Evolutionary conservation across 2,888 invertebrate genomes (phyloP), one percentile per base, ranked within the genome.

Genomic region (Cyclophora albipunctata): DNA sequence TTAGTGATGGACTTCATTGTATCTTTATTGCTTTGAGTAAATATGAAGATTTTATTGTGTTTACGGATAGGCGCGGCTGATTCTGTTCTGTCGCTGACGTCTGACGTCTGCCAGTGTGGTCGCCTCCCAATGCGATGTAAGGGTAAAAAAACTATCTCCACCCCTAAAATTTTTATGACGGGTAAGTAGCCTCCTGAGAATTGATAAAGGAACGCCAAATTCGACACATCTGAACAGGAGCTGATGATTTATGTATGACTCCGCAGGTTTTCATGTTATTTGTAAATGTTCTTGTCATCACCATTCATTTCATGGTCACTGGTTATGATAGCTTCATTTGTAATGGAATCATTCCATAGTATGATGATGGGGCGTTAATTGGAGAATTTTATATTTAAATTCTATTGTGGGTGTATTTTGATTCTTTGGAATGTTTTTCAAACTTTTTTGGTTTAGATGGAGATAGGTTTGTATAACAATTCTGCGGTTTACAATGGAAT

Each of bases 31-130:
- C 77, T 76, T 62, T 67, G 69, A 80, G 79, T 73, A 71, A 86
- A 86, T 87, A 86, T 81, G 73, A 78, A 74, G 54, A 73, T 82
- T 87, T 86, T 85, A 86, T 87, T 85, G 75, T 86, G 78, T 87
- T 86, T 84, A 82, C 80, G 73, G 73, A 82, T 79, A 78, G 81
- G 74, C 70, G 71, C 75, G 77, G 76, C 71, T 66, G 70, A 59
- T 59, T 73, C 74, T 73, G 73, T 75, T 62, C 62, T 60, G 69
- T 20, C 20, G 20, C 20, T 20, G 20, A 20, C 20, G 20, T 20
- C 20, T 20, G 46, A 44, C 51, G 50, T 52, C 58, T 33, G 70
- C 66, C 71, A 69, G 83, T 84, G 85, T 85, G 86, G 85, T 84
- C 84, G 81, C 85, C 84, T 78, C 81, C 84, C 83, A 69, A 78